These are phyloP conservation scores for Ectemnius lituratus DNA, from an alignment of 2,888 invertebrate species.

Conservation along the genomic window DNA sequence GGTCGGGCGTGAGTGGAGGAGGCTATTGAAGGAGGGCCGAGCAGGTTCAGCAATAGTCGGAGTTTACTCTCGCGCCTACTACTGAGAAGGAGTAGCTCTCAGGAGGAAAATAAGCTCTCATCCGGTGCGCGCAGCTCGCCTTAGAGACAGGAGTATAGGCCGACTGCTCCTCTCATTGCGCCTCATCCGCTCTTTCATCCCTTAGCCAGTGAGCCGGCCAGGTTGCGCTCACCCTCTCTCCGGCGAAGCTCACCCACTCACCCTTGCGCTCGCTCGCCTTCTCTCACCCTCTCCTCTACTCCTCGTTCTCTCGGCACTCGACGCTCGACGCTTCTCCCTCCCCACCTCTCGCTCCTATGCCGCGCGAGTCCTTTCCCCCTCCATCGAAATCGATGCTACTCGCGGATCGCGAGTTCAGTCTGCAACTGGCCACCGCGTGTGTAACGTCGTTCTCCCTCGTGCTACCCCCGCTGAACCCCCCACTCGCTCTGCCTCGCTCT, in stretches of 20 bases:
- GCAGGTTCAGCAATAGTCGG: constrained; percentile 18
- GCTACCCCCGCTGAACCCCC: too few species aligned
- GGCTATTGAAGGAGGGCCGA: background rate
- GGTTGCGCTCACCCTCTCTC: constrained; percentile 41
- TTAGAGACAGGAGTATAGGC: constrained; percentile 40
- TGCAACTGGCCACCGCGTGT: constrained; percentile 69
- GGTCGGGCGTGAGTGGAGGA: background rate
- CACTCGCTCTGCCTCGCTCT: constrained; percentile 17
- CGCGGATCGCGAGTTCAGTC: constrained; percentile 71
- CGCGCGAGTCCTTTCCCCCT: constrained; percentile 63
- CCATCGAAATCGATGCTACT: constrained; percentile 72
- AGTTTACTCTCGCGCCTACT: constrained; percentile 36
- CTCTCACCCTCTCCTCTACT: constrained; percentile 20
- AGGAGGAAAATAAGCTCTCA: constrained; percentile 39
- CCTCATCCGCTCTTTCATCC: constrained; percentile 31
- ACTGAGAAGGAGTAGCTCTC: constrained; percentile 28
- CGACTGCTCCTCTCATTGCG: constrained; percentile 54
- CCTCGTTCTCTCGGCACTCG: constrained; percentile 16
- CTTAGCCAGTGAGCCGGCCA: constrained; percentile 8
- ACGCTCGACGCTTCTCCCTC: constrained; percentile 19
- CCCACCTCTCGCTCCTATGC: constrained; percentile 36
- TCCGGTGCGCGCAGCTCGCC: constrained; percentile 29
- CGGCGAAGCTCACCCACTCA: constrained; percentile 39
- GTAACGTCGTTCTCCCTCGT: constrained; percentile 50
- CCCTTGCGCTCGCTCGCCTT: constrained; percentile 23